Evolutionary conservation across 2,888 invertebrate genomes (phyloP).

Genomic region (Tetanocera ferruginea): DNA sequence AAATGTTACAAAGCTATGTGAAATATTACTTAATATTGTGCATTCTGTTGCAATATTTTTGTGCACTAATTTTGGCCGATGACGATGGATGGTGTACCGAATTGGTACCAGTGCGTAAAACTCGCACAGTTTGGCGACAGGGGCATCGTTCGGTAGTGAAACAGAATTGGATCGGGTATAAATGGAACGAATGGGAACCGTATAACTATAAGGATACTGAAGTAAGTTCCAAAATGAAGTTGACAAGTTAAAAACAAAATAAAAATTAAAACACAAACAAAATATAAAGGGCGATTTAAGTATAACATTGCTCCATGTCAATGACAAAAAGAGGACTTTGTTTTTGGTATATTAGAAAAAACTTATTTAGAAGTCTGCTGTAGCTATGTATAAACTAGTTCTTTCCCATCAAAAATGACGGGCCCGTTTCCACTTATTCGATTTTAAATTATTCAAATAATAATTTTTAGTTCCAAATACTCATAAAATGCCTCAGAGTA

Average conservation of each 20-base stretch:
- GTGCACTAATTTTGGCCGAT: not conserved
- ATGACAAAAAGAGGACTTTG: no score
- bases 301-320: no score
- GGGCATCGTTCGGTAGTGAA: not conserved
- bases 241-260: no score
- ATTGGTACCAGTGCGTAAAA: not conserved
- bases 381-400: no score
- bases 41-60: not conserved
- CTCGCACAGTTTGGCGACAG: not conserved
- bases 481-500: no score
- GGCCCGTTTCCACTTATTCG: no score
- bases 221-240: not conserved
- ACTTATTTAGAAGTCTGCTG: no score
- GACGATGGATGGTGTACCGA: not conserved
- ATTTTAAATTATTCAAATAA: no score
- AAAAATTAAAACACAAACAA: not conserved
- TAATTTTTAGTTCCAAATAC: no score
- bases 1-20: not conserved
- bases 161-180: not conserved
- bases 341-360: no score
- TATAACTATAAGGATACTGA: not conserved
- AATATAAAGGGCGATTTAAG: no score
- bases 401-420: no score
- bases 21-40: not conserved
- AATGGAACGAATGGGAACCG: not conserved